Conservation (phyloP, 2,113 vertebrate species). For the Crotalus helleri region DNA sequence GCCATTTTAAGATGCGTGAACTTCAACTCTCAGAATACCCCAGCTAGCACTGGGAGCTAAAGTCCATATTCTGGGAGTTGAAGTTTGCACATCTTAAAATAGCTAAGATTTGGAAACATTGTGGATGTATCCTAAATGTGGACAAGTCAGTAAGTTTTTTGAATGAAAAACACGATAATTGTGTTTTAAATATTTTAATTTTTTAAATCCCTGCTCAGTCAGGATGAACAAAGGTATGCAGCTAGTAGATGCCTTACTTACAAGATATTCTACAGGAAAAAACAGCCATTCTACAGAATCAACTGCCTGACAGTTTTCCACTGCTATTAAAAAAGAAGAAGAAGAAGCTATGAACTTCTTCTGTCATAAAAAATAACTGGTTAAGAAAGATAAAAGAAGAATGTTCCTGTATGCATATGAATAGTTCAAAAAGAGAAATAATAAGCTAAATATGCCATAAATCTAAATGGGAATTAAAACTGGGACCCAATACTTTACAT, state of each 20-base stretch:
- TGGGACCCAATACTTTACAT: conserved; percentile 9
- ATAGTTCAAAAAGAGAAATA: conserved; percentile 13
- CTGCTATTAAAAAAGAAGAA: neutral
- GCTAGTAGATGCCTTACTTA: neutral
- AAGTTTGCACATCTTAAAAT: neutral
- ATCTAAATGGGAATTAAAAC: conserved; percentile 27
- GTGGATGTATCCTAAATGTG: neutral
- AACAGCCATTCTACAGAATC: neutral
- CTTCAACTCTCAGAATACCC: neutral
- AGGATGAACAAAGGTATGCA: neutral
- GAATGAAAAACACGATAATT: neutral
- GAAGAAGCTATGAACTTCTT: neutral
- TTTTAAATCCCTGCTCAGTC: neutral
- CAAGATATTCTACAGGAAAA: neutral
- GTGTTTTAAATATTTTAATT: neutral
- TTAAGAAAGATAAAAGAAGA: accelerated
- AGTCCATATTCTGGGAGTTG: neutral
- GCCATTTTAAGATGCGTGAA: neutral
- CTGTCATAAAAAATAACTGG: neutral
- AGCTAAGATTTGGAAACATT: neutral
- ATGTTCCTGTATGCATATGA: neutral
- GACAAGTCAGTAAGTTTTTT: neutral
- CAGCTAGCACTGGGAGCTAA: neutral
- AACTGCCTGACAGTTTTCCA: neutral
- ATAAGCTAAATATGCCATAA: conserved; percentile 15